Conservation (phyloP, 2,797 vertebrate genomes). For the Denticeps clupeoides region DNA sequence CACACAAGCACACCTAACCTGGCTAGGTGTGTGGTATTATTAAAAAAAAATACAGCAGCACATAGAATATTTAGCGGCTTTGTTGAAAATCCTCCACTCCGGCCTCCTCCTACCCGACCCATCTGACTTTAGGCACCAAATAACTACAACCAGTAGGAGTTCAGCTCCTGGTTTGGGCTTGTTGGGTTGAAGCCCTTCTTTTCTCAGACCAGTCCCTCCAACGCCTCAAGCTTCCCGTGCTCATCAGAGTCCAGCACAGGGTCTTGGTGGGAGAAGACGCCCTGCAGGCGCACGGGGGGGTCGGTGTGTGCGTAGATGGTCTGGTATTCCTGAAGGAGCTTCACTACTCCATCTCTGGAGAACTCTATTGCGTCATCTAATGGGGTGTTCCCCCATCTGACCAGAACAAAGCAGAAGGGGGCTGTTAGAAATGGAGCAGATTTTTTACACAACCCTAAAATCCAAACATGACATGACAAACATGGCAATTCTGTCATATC, state of each 20-base stretch:
- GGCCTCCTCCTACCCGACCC: too few species aligned
- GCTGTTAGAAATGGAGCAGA: not conserved
- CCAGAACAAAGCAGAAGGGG: not conserved
- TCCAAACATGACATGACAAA: not conserved
- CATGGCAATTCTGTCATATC: too few species aligned
- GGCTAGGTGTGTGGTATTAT: too few species aligned
- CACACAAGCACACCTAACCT: too few species aligned
- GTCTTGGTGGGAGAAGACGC: slow-evolving; percentile 18
- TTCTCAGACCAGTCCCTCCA: slow-evolving; percentile 45
- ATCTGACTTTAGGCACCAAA: too few species aligned
- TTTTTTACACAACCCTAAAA: not conserved
- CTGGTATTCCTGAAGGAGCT: slow-evolving; percentile 71
- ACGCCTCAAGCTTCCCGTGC: slow-evolving; percentile 46
- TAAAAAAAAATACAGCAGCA: too few species aligned
- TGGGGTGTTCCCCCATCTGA: slow-evolving; percentile 79
- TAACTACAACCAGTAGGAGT: too few species aligned
- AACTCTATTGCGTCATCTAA: slow-evolving; percentile 75
- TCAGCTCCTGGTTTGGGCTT: too few species aligned
- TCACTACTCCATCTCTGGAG: slow-evolving; percentile 57
- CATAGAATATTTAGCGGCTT: too few species aligned
- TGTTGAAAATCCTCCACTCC: too few species aligned
- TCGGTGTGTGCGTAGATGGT: slow-evolving; percentile 25
- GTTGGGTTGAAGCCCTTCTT: too few species aligned
- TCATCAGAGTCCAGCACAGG: slow-evolving; percentile 33
- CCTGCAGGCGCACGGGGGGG: too few species aligned